Evolutionary conservation across 1,140 invertebrate genomes (phyloP).

Genomic region (Pteromalus puparum): DNA sequence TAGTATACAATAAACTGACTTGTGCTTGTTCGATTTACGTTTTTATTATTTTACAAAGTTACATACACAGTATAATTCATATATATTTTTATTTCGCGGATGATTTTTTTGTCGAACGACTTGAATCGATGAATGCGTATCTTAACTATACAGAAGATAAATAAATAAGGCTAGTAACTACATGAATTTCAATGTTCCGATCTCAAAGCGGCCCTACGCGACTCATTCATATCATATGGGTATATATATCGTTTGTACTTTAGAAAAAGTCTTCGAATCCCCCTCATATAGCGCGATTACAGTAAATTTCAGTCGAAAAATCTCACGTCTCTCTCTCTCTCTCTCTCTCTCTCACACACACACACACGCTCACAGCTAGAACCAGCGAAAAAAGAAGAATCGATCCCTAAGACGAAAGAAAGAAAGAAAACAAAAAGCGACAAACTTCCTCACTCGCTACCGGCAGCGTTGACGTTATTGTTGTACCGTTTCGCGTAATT

Average conservation of each 20-base stretch:
- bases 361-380: too few species aligned
- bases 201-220: neutral
- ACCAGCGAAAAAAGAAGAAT: neutral
- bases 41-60: slow-evolving; percentile 43
- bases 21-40: neutral
- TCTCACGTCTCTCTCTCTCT: too few species aligned
- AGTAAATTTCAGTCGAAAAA: too few species aligned
- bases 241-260: too few species aligned
- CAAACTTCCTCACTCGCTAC: slow-evolving; percentile 1
- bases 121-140: slow-evolving; percentile 4
- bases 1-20: neutral
- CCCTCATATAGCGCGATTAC: too few species aligned
- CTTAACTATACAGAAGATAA: too few species aligned
- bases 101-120: neutral
- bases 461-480: slow-evolving; percentile 6
- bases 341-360: neutral
- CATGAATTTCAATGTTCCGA: neutral
- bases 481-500: slow-evolving; percentile 37
- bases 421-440: neutral
- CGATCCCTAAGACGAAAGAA: neutral
- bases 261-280: too few species aligned
- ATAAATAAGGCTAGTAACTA: neutral
- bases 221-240: too few species aligned
- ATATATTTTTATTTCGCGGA: neutral
- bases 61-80: slow-evolving; percentile 1